Conservation (phyloP, 2,888 invertebrate species). For the Lobophora halterata region DNA sequence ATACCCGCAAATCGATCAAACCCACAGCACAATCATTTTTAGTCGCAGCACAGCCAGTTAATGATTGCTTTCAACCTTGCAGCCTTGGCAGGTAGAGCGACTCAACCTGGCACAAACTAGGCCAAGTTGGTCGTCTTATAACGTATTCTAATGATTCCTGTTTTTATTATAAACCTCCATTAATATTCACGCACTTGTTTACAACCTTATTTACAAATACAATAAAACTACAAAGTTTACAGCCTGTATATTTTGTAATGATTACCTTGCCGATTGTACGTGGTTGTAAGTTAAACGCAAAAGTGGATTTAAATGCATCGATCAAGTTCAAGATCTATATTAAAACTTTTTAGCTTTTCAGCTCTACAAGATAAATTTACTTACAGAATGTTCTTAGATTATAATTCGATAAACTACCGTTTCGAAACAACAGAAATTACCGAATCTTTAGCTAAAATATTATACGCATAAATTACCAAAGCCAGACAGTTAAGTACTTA, state of each 20-base stretch:
- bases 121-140: conserved; percentile 63
- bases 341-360: too few relatives aligned
- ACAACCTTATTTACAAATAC: conserved; percentile 23
- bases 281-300: conserved; percentile 6
- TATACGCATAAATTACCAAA: too few relatives aligned
- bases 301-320: conserved; percentile 2
- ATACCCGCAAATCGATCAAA: not conserved
- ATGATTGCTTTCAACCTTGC: conserved; percentile 15
- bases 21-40: not conserved
- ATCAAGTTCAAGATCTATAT: too few relatives aligned
- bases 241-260: conserved; percentile 16
- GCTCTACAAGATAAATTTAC: too few relatives aligned
- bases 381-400: too few relatives aligned
- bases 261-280: conserved; percentile 5
- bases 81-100: conserved; percentile 10
- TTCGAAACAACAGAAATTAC: too few relatives aligned
- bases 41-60: conserved; percentile 21
- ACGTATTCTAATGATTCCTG: conserved; percentile 42
- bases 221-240: conserved; percentile 17
- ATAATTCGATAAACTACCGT: too few relatives aligned
- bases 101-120: conserved; percentile 30
- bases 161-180: conserved; percentile 36
- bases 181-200: conserved; percentile 23
- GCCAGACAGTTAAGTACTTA: too few relatives aligned
- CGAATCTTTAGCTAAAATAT: too few relatives aligned